These are phyloP conservation scores for Rhinella marina DNA, from an alignment of 2,797 vertebrate species.

Conservation along the genomic window DNA sequence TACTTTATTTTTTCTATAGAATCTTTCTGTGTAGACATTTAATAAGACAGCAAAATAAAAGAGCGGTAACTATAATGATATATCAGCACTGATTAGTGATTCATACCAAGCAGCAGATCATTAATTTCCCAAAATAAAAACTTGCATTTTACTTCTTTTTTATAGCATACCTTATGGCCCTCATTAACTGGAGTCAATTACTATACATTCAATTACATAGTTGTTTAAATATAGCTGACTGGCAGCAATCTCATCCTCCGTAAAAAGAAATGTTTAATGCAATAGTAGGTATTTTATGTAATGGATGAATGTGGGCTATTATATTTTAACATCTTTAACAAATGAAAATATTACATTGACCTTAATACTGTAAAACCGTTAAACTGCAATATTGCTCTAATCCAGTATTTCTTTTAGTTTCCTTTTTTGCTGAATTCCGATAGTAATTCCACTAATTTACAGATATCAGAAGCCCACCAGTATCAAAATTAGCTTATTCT, in stretches of 20 bases:
- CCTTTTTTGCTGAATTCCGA: neutral
- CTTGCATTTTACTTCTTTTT: conserved; percentile 37
- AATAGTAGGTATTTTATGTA: conserved; percentile 24
- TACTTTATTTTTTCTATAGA: neutral
- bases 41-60: neutral
- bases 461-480: too few species aligned
- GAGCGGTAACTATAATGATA: neutral
- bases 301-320: conserved; percentile 12
- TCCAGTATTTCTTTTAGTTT: neutral
- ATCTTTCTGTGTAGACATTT: neutral
- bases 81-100: conserved; percentile 29
- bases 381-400: neutral
- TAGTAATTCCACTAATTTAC: too few species aligned
- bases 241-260: conserved; percentile 22
- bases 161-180: conserved; percentile 48
- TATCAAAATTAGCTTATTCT: too few species aligned
- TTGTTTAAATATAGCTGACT: conserved; percentile 51
- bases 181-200: conserved; percentile 48
- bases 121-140: conserved; percentile 50
- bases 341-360: conserved; percentile 13
- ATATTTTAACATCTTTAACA: conserved; percentile 21
- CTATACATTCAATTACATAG: conserved; percentile 45
- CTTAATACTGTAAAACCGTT: neutral
- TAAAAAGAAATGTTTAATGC: conserved; percentile 40
- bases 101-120: neutral